These are phyloP conservation scores for Potorous gilbertii DNA, from an alignment of 2,797 vertebrate species.

Conservation along the genomic window DNA sequence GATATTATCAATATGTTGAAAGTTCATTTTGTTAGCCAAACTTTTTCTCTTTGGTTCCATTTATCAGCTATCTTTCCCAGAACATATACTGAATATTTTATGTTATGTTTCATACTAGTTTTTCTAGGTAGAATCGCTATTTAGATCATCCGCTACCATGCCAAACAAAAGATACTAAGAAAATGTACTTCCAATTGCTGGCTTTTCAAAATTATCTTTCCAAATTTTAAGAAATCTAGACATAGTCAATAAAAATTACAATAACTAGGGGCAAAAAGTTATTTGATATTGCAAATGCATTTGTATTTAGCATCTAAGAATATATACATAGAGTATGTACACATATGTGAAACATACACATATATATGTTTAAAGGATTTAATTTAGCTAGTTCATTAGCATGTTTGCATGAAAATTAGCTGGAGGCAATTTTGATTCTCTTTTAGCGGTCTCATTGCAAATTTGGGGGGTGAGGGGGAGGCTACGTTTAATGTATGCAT, in stretches of 20 bases:
- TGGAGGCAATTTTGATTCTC: not conserved
- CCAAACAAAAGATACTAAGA: not conserved
- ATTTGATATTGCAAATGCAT: not conserved
- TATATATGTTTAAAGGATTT: not conserved
- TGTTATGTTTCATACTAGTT: not conserved
- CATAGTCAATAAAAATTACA: not conserved
- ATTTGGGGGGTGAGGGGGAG: not conserved
- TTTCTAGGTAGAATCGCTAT: conserved; percentile 14
- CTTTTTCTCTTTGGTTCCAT: conserved; percentile 12
- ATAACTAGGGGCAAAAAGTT: not conserved
- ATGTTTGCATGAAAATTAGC: not conserved
- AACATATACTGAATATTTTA: not conserved
- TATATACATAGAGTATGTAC: not conserved
- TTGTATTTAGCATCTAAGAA: not conserved
- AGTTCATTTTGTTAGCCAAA: not conserved
- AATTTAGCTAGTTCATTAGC: conserved; percentile 14
- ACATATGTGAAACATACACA: too few relatives aligned
- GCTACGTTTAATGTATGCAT: not conserved
- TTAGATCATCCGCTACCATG: conserved; percentile 1
- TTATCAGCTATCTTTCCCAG: not conserved
- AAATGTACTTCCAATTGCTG: not conserved
- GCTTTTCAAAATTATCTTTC: not conserved
- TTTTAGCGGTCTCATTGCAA: not conserved
- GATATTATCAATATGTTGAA: not conserved
- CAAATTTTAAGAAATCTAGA: not conserved